Evolutionary conservation across 2,113 vertebrate genomes (phyloP).

Genomic region (Sinocyclocheilus rhinocerous): DNA sequence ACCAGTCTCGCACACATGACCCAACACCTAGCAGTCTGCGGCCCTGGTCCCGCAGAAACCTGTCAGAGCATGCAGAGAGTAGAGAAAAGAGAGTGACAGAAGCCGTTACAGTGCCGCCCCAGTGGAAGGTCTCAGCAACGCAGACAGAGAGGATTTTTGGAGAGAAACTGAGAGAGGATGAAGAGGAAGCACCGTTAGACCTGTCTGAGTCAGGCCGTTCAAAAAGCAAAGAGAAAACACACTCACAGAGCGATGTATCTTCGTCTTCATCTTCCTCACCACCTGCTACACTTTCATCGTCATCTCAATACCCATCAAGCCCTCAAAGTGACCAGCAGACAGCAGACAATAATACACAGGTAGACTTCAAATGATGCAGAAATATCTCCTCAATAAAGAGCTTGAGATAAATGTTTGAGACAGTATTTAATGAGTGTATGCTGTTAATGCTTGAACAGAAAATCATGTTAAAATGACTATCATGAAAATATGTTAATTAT

Average conservation of each 20-base stretch:
- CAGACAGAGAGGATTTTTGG: constrained; percentile 53
- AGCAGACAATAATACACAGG: constrained; percentile 61
- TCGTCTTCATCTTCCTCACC: constrained; percentile 53
- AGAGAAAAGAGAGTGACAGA: constrained; percentile 52
- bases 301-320: constrained; percentile 34
- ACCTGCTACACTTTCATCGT: constrained; percentile 34
- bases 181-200: constrained; percentile 72
- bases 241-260: constrained; percentile 23
- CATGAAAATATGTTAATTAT: neutral
- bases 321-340: constrained; percentile 55
- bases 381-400: neutral
- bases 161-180: constrained; percentile 53
- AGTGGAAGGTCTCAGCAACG: neutral
- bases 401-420: neutral
- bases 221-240: constrained; percentile 52
- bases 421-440: neutral
- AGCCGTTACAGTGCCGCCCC: constrained; percentile 13
- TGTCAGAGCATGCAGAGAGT: constrained; percentile 49
- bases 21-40: constrained; percentile 42
- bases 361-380: constrained; percentile 49
- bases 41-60: constrained; percentile 43
- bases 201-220: constrained; percentile 69
- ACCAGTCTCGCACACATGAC: constrained; percentile 1
- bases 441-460: neutral
- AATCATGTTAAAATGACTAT: neutral